Evolutionary conservation across 1,140 invertebrate species (phyloP).

Genomic region (Papilio glaucus): DNA sequence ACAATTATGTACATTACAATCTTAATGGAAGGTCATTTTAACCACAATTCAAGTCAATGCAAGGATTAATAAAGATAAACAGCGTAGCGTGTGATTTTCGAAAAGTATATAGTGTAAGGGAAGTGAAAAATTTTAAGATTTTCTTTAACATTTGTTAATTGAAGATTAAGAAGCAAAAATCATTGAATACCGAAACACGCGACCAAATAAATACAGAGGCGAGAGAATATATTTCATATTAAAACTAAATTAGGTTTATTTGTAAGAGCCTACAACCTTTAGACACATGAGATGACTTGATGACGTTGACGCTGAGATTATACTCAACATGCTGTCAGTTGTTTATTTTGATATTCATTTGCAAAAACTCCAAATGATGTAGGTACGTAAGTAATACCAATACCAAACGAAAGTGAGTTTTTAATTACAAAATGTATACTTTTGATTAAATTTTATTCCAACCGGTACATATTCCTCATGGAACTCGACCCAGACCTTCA

Average conservation of each 20-base stretch:
- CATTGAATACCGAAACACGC: no score
- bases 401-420: constrained; percentile 9
- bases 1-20: not conserved
- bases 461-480: not conserved
- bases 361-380: not conserved
- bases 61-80: not conserved
- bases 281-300: no score
- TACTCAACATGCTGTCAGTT: no score
- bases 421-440: constrained; percentile 5
- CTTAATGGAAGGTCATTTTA: not conserved
- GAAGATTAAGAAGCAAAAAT: no score
- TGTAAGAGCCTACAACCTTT: no score
- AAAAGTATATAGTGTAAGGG: no score
- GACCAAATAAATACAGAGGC: not conserved
- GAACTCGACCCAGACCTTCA: constrained; percentile 2
- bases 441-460: constrained; percentile 5
- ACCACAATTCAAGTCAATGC: not conserved
- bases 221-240: no score
- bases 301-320: no score
- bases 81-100: no score
- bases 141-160: no score
- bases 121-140: no score
- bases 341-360: not conserved
- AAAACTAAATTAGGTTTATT: no score
- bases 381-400: not conserved